Conservation (phyloP, 2,797 vertebrate genomes). For the Ambastaia sidthimunki region DNA sequence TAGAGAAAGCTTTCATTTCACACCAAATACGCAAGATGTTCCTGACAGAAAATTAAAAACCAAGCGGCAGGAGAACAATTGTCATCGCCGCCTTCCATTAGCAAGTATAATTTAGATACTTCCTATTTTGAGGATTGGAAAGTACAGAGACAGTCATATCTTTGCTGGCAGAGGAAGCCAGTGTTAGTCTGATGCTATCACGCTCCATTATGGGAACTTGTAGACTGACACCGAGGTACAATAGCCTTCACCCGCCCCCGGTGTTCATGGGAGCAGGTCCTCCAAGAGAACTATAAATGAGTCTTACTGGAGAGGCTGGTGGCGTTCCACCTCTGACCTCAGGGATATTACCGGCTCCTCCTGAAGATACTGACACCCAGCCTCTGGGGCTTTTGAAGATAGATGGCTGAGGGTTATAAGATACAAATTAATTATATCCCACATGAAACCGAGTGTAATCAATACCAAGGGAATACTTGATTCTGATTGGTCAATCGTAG, state of each 20-base stretch:
- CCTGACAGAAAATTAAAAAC: constrained; percentile 64
- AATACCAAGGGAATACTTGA: background rate
- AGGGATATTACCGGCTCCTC: constrained; percentile 38
- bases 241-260: constrained; percentile 36
- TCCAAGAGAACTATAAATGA: constrained; percentile 48
- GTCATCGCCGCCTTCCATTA: constrained; percentile 69
- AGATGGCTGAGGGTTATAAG: constrained; percentile 22
- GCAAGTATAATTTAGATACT: constrained; percentile 79
- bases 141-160: constrained; percentile 56
- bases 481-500: background rate
- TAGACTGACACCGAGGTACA: constrained; percentile 41
- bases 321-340: constrained; percentile 42
- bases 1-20: constrained; percentile 64
- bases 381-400: constrained; percentile 1
- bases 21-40: constrained; percentile 64
- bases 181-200: constrained; percentile 64
- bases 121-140: constrained; percentile 68
- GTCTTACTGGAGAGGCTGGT: constrained; percentile 48
- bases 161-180: constrained; percentile 52
- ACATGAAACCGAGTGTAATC: background rate
- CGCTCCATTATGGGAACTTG: constrained; percentile 58
- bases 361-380: background rate
- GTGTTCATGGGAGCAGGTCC: constrained; percentile 48
- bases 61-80: constrained; percentile 44
- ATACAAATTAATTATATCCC: constrained; percentile 25